Percentiles rank a stretch among this genome's conserved stretches.
Evolutionary conservation across 2,888 invertebrate genomes (phyloP).

Genomic region (Zonitis immaculata): DNA sequence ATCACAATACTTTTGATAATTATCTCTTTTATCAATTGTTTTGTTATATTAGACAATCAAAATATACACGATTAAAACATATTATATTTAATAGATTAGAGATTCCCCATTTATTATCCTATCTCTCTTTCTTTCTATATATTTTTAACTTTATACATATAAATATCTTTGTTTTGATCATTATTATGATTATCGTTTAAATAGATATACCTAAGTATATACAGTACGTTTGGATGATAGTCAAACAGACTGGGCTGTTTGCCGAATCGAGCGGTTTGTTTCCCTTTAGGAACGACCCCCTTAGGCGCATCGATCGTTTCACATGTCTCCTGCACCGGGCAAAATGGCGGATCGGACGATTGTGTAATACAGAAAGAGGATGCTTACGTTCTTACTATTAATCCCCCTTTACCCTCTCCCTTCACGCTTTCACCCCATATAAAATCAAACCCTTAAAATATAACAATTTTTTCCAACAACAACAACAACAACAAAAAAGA

Average conservation of each 20-base stretch:
- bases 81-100: constrained; percentile 39
- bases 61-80: constrained; percentile 34
- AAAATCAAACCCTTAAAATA: too few species aligned
- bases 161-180: not conserved
- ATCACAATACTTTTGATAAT: too few species aligned
- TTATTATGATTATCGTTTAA: too few species aligned
- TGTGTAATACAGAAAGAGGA: constrained; percentile 11
- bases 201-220: not conserved
- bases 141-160: too few species aligned
- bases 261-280: constrained; percentile 31
- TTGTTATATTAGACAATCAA: too few species aligned
- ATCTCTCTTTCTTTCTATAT: not conserved
- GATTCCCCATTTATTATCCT: constrained; percentile 9
- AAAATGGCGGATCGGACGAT: constrained; percentile 39
- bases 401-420: not conserved
- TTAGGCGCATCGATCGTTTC: constrained; percentile 44
- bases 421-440: too few species aligned
- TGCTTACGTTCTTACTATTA: constrained; percentile 16
- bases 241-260: constrained; percentile 24
- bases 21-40: too few species aligned
- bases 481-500: too few species aligned
- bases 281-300: constrained; percentile 31
- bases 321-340: constrained; percentile 46
- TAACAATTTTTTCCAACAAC: too few species aligned
- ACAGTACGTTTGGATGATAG: constrained; percentile 13